Conservation (phyloP, 1,140 invertebrate genomes). For the Macrobrachium nipponense region DNA sequence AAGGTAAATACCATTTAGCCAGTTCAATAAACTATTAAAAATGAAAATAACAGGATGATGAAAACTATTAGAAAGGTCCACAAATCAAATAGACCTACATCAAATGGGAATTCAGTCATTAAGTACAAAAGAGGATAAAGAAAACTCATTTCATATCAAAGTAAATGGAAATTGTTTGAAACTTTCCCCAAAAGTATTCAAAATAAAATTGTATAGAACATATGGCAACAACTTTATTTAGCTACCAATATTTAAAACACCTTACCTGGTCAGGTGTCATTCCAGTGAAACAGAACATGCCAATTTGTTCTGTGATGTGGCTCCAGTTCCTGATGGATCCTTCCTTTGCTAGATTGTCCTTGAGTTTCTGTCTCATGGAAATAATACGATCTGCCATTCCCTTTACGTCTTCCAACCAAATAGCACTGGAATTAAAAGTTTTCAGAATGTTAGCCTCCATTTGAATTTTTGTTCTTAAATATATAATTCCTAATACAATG, state of each 20-base stretch:
- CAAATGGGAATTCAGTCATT: not conserved
- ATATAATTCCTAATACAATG: too few species aligned
- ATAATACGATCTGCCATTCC: constrained; percentile 98
- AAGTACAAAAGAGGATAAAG: not conserved
- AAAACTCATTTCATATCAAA: too few species aligned
- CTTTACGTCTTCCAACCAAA: constrained; percentile 89
- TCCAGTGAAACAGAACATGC: constrained; percentile 99
- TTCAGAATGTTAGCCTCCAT: not conserved
- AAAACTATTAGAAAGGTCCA: too few species aligned
- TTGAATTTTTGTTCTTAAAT: too few species aligned
- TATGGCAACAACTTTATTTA: not conserved
- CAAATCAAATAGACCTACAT: too few species aligned
- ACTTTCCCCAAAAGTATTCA: not conserved
- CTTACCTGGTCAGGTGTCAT: constrained; percentile 86
- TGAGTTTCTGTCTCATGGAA: constrained; percentile 82
- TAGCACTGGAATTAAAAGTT: constrained; percentile 22
- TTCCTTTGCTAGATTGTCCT: constrained; percentile 83
- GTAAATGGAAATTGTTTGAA: not conserved
- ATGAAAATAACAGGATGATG: too few species aligned
- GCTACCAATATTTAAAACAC: constrained; percentile 8
- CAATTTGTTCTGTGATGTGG: constrained; percentile 99
- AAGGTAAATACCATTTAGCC: too few species aligned
- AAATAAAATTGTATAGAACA: not conserved
- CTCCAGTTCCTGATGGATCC: constrained; percentile 90
- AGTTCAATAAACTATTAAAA: too few species aligned